Percentiles rank a stretch among this genome's conserved stretches.
phyloP scores from a whole-genome alignment of 1,140 invertebrate species.

The Eulimnadia texana region DNA sequence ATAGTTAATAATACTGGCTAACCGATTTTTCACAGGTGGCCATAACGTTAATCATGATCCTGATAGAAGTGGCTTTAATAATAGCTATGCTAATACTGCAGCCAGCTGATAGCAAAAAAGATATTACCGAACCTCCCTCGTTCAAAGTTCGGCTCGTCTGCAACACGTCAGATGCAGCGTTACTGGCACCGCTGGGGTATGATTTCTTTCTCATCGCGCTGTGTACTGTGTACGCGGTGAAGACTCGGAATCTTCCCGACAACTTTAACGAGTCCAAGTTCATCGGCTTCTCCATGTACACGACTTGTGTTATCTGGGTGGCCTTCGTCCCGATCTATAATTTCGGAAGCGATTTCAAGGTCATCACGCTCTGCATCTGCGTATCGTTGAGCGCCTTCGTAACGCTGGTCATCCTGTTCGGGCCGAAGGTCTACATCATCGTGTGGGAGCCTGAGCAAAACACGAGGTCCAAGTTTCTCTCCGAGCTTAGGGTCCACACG shows the following conservation, averaged over 20 bases:
- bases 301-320: conserved; percentile 73
- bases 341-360: conserved; percentile 49
- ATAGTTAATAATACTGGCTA: background rate
- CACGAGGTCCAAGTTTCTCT: conserved; percentile 59
- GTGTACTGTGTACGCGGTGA: conserved; percentile 70
- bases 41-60: conserved; percentile 48
- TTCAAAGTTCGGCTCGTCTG: conserved; percentile 47
- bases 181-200: conserved; percentile 60
- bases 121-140: conserved; percentile 33
- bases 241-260: conserved; percentile 71
- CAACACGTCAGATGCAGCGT: conserved; percentile 46
- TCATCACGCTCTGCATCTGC: conserved; percentile 54
- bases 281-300: conserved; percentile 75
- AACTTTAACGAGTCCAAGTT: conserved; percentile 79
- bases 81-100: conserved; percentile 51
- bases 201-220: conserved; percentile 60
- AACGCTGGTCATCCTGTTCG: conserved; percentile 58
- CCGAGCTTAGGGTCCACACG: conserved; percentile 63
- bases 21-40: conserved; percentile 37
- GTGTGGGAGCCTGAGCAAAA: conserved; percentile 60
- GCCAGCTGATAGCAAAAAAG: conserved; percentile 43
- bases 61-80: conserved; percentile 52
- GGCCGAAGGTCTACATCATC: conserved; percentile 67
- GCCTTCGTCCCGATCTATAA: conserved; percentile 73
- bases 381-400: conserved; percentile 55